These are phyloP conservation scores for Heptranchias perlo DNA, from an alignment of 2,113 vertebrate species.

Conservation along the genomic window DNA sequence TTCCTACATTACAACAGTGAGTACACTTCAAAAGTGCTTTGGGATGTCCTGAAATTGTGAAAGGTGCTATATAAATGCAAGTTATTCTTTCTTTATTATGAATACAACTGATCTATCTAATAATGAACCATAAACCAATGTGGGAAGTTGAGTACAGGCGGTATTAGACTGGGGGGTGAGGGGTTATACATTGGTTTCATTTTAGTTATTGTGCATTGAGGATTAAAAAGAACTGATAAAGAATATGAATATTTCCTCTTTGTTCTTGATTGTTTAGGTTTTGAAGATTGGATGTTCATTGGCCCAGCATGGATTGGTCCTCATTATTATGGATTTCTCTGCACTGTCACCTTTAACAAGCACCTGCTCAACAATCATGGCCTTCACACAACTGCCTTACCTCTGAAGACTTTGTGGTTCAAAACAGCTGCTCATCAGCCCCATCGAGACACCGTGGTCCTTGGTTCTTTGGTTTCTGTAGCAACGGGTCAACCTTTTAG, in stretches of 20 bases:
- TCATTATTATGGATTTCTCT: not conserved
- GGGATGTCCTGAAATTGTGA: no score
- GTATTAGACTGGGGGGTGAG: not conserved
- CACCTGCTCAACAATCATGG: not conserved
- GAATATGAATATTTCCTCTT: not conserved
- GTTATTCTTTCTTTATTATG: not conserved
- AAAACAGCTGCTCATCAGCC: not conserved
- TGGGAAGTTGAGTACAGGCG: not conserved
- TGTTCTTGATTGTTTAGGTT: not conserved
- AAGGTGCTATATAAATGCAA: no score
- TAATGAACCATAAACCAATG: not conserved
- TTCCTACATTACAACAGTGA: no score
- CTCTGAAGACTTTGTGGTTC: not conserved
- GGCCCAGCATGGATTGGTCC: not conserved
- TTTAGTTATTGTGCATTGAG: not conserved
- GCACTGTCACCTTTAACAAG: not conserved
- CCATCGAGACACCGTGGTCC: not conserved
- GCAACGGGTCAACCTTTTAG: slow-evolving; percentile 37
- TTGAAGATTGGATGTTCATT: not conserved
- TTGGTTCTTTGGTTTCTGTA: not conserved
- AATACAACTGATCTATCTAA: not conserved
- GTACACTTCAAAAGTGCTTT: no score
- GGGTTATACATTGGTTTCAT: not conserved
- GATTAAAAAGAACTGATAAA: not conserved
- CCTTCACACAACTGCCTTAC: not conserved